A percentile compares a stretch with the other conserved stretches of the same genome.
phyloP scores from a whole-genome alignment of 2,113 vertebrate genomes.

The Anser cygnoides region DNA sequence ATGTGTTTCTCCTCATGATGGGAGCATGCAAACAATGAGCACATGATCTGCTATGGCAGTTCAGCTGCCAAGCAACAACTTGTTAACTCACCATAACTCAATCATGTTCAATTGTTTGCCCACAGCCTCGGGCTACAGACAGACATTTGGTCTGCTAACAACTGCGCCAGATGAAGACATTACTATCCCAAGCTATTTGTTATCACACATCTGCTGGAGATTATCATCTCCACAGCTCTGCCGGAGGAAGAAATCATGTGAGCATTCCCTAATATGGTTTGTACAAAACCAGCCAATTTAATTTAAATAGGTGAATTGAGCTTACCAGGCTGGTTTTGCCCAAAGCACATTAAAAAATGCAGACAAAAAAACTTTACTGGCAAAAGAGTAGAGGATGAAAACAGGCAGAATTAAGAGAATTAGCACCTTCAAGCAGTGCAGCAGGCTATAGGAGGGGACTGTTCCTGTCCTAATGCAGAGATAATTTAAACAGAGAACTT shows the following conservation, averaged over 20 bases:
- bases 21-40: background rate
- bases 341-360: background rate
- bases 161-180: slow-evolving; percentile 67
- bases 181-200: slow-evolving; percentile 69
- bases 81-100: slow-evolving; percentile 60
- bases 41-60: background rate
- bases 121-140: slow-evolving; percentile 51
- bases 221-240: slow-evolving; percentile 65
- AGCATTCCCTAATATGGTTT: slow-evolving; percentile 4
- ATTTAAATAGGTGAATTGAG: slow-evolving; percentile 57
- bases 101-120: slow-evolving; percentile 60
- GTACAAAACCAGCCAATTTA: slow-evolving; percentile 44
- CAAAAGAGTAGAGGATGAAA: background rate
- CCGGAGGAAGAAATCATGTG: slow-evolving; percentile 55
- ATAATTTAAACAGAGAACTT: background rate
- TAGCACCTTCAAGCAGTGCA: background rate
- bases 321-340: slow-evolving; percentile 28
- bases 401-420: background rate
- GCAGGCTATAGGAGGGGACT: background rate
- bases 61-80: slow-evolving; percentile 59
- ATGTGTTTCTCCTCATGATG: background rate
- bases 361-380: background rate
- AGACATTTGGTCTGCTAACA: slow-evolving; percentile 70
- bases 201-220: slow-evolving; percentile 71
- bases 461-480: background rate